Conservation (phyloP, 1,140 invertebrate species). For the Ganaspis sp. region DNA sequence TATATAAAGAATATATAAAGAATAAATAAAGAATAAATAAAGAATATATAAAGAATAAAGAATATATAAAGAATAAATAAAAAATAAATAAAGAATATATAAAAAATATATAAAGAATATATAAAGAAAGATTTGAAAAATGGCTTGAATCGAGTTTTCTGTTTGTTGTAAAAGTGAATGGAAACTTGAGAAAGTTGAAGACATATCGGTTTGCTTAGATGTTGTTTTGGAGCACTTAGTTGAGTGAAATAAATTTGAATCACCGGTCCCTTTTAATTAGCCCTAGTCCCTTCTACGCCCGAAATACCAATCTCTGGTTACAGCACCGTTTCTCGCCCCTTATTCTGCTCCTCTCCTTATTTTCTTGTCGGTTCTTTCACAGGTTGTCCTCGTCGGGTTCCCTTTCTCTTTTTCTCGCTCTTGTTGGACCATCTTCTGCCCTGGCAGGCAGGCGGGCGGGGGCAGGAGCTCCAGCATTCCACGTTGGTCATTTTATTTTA, state of each 20-base stretch:
- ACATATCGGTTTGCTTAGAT: background rate
- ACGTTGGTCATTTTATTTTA: constrained; percentile 71
- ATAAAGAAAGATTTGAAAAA: too few relatives aligned
- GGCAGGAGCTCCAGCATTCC: constrained; percentile 65
- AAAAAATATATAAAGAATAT: too few relatives aligned
- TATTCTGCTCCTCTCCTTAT: constrained; percentile 4
- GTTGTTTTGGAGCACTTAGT: background rate
- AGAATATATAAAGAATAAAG: too few relatives aligned
- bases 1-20: too few relatives aligned
- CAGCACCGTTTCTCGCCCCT: constrained; percentile 19
- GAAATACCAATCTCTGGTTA: constrained; percentile 3
- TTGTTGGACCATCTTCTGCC: constrained; percentile 46
- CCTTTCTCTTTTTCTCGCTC: constrained; percentile 45
- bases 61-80: too few relatives aligned
- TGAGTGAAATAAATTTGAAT: constrained; percentile 1
- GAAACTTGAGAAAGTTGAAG: background rate
- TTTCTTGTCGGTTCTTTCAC: constrained; percentile 36
- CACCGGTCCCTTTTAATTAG: constrained; percentile 13
- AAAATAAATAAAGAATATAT: too few relatives aligned
- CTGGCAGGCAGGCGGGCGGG: constrained; percentile 34
- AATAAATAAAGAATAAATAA: too few relatives aligned
- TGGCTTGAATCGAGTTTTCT: too few relatives aligned
- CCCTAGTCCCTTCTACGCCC: background rate
- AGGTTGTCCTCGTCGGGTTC: constrained; percentile 38
- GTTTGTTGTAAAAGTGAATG: too few relatives aligned